Evolutionary conservation across 2,797 vertebrate genomes (phyloP).

Genomic region (Oryzias dopingdopingensis): DNA sequence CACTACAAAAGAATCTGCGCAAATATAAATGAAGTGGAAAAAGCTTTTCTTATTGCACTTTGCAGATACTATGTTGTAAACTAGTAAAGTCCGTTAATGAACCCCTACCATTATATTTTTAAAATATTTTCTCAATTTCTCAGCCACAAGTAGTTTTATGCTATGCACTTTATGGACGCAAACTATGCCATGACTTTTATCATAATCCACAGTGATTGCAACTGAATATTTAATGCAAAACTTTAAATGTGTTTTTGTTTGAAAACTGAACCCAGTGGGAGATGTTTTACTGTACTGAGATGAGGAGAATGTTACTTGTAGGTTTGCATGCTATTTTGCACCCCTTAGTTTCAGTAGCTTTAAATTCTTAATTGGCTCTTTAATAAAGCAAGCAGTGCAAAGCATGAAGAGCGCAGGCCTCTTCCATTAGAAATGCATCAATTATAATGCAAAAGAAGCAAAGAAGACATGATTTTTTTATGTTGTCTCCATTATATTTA

Average conservation of each 20-base stretch:
- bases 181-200: conserved; percentile 56
- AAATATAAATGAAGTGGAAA: no score
- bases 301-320: conserved; percentile 27
- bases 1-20: no score
- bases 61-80: neutral
- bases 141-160: conserved; percentile 8
- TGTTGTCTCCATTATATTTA: conserved; percentile 59
- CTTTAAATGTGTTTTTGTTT: conserved; percentile 13
- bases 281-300: conserved; percentile 14
- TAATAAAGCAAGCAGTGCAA: conserved; percentile 63
- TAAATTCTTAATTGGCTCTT: conserved; percentile 68
- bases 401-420: conserved; percentile 49
- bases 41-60: neutral
- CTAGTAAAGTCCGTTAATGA: neutral
- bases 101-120: neutral
- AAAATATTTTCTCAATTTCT: conserved; percentile 6
- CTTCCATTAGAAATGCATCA: conserved; percentile 68
- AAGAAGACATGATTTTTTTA: conserved; percentile 63
- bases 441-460: conserved; percentile 58
- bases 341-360: conserved; percentile 48
- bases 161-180: conserved; percentile 4
- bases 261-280: conserved; percentile 17
- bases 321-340: conserved; percentile 40
- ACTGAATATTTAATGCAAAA: conserved; percentile 25
- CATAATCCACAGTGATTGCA: conserved; percentile 28